Conservation (phyloP, 92 coral and sea anemone genomes). For the Palythoa heliodiscus region DNA sequence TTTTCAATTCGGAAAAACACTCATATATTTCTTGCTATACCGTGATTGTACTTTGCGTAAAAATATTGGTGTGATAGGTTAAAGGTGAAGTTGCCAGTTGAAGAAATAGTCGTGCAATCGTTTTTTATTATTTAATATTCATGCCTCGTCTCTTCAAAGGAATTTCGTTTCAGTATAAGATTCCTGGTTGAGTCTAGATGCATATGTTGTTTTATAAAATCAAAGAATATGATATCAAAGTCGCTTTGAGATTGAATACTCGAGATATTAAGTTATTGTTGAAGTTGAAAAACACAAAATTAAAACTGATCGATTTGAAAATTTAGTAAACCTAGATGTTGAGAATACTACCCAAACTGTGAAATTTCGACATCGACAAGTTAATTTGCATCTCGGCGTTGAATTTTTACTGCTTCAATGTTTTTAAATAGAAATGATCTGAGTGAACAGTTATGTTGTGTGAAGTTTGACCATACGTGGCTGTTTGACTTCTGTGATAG, state of each 20-base stretch:
- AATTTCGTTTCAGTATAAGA: background rate
- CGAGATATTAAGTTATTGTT: background rate
- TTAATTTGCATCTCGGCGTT: too few relatives aligned
- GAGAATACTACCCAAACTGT: too few relatives aligned
- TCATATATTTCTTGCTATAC: background rate
- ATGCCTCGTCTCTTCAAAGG: background rate
- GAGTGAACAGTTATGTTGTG: too few relatives aligned
- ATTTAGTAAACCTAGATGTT: background rate
- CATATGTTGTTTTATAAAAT: too few relatives aligned
- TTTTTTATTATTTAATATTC: background rate
- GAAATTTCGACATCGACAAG: too few relatives aligned
- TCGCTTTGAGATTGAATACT: background rate
- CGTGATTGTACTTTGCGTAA: background rate
- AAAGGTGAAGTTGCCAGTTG: background rate
- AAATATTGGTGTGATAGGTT: background rate
- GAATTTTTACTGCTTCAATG: too few relatives aligned
- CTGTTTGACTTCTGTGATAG: too few relatives aligned
- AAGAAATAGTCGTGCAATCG: background rate
- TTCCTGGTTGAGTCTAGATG: background rate
- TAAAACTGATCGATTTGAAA: background rate
- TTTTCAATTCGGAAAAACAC: too few relatives aligned
- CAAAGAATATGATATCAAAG: background rate
- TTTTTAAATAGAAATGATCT: too few relatives aligned
- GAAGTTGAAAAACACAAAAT: background rate
- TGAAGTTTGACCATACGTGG: too few relatives aligned